Evolutionary conservation across 2,797 vertebrate species (phyloP).

Genomic region (Helicolenus hilgendorfi): DNA sequence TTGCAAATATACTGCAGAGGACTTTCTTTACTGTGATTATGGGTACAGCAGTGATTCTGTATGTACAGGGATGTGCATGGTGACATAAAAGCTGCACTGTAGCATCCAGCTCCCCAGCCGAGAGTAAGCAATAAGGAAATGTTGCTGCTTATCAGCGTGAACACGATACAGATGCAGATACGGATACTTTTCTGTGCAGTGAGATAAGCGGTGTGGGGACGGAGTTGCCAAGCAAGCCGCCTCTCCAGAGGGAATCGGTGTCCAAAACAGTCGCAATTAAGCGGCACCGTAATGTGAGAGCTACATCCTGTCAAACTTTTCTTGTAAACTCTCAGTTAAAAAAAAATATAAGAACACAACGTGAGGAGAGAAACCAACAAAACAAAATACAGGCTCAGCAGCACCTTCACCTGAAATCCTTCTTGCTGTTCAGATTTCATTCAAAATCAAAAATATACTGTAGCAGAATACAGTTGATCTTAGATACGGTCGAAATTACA

Average conservation of each 20-base stretch:
- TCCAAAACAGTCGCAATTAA: not conserved
- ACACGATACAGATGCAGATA: conserved; percentile 1
- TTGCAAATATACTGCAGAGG: not conserved
- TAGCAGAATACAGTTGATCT: too few relatives aligned
- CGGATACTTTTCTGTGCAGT: not conserved
- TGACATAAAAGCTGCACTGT: not conserved
- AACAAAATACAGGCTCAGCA: not conserved
- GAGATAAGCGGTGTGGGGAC: not conserved
- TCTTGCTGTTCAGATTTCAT: not conserved
- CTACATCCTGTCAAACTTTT: not conserved
- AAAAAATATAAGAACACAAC: not conserved
- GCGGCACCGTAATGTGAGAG: not conserved
- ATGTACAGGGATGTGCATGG: not conserved
- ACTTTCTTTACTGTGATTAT: not conserved
- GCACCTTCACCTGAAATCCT: too few relatives aligned
- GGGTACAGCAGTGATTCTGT: not conserved
- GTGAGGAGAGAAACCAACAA: not conserved
- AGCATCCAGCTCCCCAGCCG: not conserved
- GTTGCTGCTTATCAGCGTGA: conserved; percentile 28
- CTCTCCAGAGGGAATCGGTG: not conserved
- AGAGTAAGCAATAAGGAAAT: conserved; percentile 3
- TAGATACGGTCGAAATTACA: too few relatives aligned
- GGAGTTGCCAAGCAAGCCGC: conserved; percentile 20
- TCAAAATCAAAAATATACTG: not conserved
- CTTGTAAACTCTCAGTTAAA: not conserved